Evolutionary conservation across 2,888 invertebrate genomes (phyloP).

Genomic region (Eustalomyia histrio): DNA sequence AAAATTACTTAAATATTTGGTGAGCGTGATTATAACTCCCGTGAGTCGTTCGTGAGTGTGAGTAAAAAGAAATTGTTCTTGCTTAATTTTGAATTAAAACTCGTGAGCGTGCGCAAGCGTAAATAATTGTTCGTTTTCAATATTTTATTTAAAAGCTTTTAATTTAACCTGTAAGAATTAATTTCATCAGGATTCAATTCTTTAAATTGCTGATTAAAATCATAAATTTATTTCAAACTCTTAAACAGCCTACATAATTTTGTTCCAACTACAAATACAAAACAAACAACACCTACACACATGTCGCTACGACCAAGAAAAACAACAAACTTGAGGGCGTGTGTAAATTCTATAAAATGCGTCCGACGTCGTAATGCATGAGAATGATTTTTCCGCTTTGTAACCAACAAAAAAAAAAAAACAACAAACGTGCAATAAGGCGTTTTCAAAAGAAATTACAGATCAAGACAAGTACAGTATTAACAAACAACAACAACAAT

Average conservation of each 20-base stretch:
- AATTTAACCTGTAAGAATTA: no score
- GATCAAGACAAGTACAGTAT: slow-evolving; percentile 13
- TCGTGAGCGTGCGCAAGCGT: no score
- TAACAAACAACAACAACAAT: neutral
- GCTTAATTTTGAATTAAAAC: no score
- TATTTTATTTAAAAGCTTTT: no score
- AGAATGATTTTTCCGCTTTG: slow-evolving; percentile 65
- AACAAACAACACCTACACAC: slow-evolving; percentile 60
- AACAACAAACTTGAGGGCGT: slow-evolving; percentile 55
- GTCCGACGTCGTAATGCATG: slow-evolving; percentile 56
- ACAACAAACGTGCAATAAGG: neutral
- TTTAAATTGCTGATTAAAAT: no score
- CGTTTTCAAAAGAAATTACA: neutral
- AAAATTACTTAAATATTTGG: no score
- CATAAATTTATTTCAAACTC: neutral
- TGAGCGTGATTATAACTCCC: no score
- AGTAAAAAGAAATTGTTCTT: no score
- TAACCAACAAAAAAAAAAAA: neutral
- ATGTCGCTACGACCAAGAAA: slow-evolving; percentile 30
- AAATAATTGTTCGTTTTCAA: no score
- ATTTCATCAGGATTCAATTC: no score
- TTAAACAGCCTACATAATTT: slow-evolving; percentile 58
- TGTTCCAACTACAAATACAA: slow-evolving; percentile 24
- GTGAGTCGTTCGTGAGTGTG: no score
- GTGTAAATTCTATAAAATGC: slow-evolving; percentile 64